Conservation (phyloP, 2,888 invertebrate genomes). For the Sarcophaga variegata region DNA sequence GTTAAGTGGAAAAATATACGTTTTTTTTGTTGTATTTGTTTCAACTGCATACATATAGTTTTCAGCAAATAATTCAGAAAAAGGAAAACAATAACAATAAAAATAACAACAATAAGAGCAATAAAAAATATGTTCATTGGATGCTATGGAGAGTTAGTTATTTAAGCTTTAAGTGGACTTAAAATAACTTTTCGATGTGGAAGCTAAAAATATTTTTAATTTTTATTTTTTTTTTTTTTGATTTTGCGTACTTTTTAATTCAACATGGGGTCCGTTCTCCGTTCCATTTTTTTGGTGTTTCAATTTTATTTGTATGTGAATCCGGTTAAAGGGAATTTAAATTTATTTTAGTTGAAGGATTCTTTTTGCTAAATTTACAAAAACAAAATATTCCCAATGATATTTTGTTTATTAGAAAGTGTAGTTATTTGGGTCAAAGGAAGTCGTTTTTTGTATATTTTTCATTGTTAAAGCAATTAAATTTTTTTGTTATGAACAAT, state of each 20-base stretch:
- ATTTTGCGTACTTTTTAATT: not conserved
- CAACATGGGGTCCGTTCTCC: no score
- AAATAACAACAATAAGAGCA: slow-evolving; percentile 15
- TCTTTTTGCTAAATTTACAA: not conserved
- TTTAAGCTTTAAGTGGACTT: slow-evolving; percentile 58
- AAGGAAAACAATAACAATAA: not conserved
- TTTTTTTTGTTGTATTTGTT: slow-evolving; percentile 13
- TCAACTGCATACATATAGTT: not conserved
- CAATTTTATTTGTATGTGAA: not conserved
- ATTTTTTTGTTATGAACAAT: not conserved
- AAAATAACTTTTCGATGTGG: slow-evolving; percentile 37
- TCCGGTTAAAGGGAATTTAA: not conserved
- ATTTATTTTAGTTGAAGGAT: slow-evolving; percentile 7
- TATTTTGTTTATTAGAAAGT: slow-evolving; percentile 11
- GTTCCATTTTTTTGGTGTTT: no score
- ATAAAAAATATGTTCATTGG: slow-evolving; percentile 31
- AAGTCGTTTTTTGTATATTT: not conserved
- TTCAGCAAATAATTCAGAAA: slow-evolving; percentile 9
- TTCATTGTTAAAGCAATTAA: not conserved
- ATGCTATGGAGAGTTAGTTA: slow-evolving; percentile 53
- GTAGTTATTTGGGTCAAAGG: not conserved
- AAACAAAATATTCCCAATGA: not conserved
- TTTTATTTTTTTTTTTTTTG: not conserved
- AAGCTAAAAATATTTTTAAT: slow-evolving; percentile 34
- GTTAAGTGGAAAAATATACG: slow-evolving; percentile 69